Conservation (phyloP, 2,888 invertebrate genomes). For the Conomelus anceps region DNA sequence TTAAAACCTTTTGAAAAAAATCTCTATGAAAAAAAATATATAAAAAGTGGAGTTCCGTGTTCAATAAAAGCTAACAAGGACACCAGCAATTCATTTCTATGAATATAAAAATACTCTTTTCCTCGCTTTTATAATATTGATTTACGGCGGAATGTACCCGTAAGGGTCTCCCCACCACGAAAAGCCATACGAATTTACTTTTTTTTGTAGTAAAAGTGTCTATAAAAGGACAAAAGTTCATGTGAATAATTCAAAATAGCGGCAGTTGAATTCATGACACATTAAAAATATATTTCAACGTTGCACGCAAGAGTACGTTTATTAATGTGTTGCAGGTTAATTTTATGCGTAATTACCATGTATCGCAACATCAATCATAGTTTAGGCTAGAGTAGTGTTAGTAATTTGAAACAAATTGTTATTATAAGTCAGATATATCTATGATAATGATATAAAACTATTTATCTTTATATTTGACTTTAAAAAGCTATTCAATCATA, state of each 20-base stretch:
- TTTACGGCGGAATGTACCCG: no score
- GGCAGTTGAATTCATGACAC: not conserved
- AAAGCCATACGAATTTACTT: no score
- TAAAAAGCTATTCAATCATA: no score
- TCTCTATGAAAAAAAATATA: not conserved
- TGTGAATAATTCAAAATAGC: not conserved
- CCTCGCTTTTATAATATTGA: not conserved
- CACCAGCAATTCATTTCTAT: not conserved
- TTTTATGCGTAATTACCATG: not conserved
- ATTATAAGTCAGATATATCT: no score
- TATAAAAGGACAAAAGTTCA: not conserved
- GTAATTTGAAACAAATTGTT: no score
- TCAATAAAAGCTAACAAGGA: not conserved
- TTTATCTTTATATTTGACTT: no score
- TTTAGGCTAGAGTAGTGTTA: no score
- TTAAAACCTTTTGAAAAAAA: not conserved
- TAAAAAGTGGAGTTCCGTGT: no score
- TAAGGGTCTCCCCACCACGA: no score
- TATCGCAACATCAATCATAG: not conserved
- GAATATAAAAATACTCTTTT: not conserved
- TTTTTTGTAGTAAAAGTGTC: no score
- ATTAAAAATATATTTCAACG: not conserved
- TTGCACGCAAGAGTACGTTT: not conserved
- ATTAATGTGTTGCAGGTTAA: not conserved
- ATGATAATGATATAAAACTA: no score